A percentile compares a stretch with the other conserved stretches of the same genome.
These are phyloP conservation scores for Melanchra persicariae DNA, from an alignment of 2,888 invertebrate species.

Conservation along the genomic window DNA sequence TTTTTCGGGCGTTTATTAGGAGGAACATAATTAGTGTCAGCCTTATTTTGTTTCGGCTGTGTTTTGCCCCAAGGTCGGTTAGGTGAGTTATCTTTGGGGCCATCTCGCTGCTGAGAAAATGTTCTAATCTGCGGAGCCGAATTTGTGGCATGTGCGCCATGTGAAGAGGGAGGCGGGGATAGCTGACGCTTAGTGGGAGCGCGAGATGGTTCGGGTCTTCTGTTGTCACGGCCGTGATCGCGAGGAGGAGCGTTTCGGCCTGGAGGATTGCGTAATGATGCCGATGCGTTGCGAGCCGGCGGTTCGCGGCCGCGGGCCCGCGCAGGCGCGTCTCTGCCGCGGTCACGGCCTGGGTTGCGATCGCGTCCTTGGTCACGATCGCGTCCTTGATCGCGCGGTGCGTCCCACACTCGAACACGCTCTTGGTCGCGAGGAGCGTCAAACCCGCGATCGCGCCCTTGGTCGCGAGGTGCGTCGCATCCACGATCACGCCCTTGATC, in stretches of 20 bases:
- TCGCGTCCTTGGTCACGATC: slow-evolving; percentile 27
- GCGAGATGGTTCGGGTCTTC: slow-evolving; percentile 30
- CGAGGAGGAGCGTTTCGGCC: slow-evolving; percentile 5
- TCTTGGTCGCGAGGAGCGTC: slow-evolving; percentile 8
- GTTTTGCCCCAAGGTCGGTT: slow-evolving; percentile 20
- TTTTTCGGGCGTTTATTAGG: slow-evolving; percentile 29
- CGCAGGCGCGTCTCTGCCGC: slow-evolving; percentile 6
- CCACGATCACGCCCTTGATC: slow-evolving; percentile 26
- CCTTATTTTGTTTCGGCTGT: slow-evolving; percentile 2
- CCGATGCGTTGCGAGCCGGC: slow-evolving; percentile 12
- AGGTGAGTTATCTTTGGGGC: neutral
- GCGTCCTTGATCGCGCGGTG: neutral
- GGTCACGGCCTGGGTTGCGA: slow-evolving; percentile 28
- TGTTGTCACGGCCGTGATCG: slow-evolving; percentile 17
- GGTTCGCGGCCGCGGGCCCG: slow-evolving; percentile 22
- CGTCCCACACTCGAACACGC: neutral
- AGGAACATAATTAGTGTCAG: slow-evolving; percentile 20
- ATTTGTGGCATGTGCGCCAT: slow-evolving; percentile 20
- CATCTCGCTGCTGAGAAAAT: slow-evolving; percentile 33
- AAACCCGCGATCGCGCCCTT: slow-evolving; percentile 19
- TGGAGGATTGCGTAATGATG: neutral
- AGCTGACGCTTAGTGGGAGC: slow-evolving; percentile 25
- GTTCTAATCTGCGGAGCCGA: neutral
- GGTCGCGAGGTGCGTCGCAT: slow-evolving; percentile 18
- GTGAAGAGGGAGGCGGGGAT: neutral